A percentile compares a stretch with the other conserved stretches of the same genome.
phyloP scores from a whole-genome alignment of 1,140 invertebrate species.

The Diachasmimorpha longicaudata region DNA sequence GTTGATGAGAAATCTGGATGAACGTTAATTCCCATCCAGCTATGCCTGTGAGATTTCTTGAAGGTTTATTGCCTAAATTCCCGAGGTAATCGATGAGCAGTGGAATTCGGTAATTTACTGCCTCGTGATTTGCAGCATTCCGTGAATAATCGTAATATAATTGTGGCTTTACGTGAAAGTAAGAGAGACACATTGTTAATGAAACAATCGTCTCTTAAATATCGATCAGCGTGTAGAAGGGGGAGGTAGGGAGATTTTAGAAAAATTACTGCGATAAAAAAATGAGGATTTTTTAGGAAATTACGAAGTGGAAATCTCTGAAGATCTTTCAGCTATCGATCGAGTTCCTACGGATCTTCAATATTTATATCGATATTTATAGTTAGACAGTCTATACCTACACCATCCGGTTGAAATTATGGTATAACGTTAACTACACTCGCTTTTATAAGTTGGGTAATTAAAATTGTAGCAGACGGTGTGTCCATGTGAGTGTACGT shows the following conservation, averaged over 20 bases:
- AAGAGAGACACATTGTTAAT: too few relatives aligned
- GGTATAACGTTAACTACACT: background rate
- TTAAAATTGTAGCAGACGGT: background rate
- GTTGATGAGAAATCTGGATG: background rate
- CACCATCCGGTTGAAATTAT: background rate
- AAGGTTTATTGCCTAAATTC: background rate
- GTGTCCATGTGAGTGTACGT: background rate
- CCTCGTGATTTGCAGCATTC: background rate
- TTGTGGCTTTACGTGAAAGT: background rate
- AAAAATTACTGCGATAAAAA: too few relatives aligned
- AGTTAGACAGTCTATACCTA: background rate
- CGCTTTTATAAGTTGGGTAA: background rate
- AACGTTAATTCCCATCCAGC: background rate
- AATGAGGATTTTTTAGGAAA: too few relatives aligned
- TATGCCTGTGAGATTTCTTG: constrained; percentile 6
- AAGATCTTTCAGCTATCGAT: too few relatives aligned
- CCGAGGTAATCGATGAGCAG: background rate
- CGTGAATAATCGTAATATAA: background rate
- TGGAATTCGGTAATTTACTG: background rate
- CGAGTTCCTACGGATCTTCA: too few relatives aligned
- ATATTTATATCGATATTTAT: too few relatives aligned
- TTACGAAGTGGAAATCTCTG: too few relatives aligned
- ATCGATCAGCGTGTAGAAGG: too few relatives aligned
- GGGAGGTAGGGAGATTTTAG: too few relatives aligned
- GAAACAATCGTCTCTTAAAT: too few relatives aligned